Evolutionary conservation across 2,888 invertebrate genomes (phyloP), one percentile per base, ranked within the genome.

Genomic region (Eristalis intricaria): DNA sequence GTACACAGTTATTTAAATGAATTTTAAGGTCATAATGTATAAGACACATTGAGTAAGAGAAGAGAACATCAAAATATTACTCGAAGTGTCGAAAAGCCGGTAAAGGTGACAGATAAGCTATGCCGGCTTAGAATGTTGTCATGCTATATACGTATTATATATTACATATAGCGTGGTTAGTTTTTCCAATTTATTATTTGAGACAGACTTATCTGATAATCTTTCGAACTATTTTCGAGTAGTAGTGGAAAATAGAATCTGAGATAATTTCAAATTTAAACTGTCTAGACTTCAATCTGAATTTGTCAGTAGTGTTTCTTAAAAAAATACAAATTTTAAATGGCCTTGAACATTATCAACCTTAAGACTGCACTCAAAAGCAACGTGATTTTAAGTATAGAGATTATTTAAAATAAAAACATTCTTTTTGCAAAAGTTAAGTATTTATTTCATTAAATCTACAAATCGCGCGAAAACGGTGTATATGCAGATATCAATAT

Each of bases 221-320:
- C 79, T 73, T 66, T 43, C 65, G 73, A 73, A 79, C 79, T 73
- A 73, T 66, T 79, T 79, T 38, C n/a, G 19, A 73, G 58, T 32
- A 22, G 10, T 32, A 73, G 32, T 71, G 66, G 22, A 29, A 68
- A 77, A 68, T 83, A 77, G 66, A 77, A 68, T 35, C 26, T 73
- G 68, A 77, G 35, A 56, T 73, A 40, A 71, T 84, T 77, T 77
- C 23, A 15, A 60, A 69, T 50, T 69, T 5, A 22, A 43, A 32
- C 56, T 60, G 70, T 74, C 66, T 64, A 68, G 78, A 78, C 78
- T 64, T 58, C 56, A 56, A 68, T 58, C 58, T 61, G 38, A 78
- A 56, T 26, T 58, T 26, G 5, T 38, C n/a, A 7, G 26, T 40
- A 7, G 50, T 70, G n/a, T 58, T 70, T 65, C 65, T 60, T 22